These are phyloP conservation scores for Drosophila subquinaria DNA, from an alignment of 2,888 invertebrate species.

Conservation along the genomic window DNA sequence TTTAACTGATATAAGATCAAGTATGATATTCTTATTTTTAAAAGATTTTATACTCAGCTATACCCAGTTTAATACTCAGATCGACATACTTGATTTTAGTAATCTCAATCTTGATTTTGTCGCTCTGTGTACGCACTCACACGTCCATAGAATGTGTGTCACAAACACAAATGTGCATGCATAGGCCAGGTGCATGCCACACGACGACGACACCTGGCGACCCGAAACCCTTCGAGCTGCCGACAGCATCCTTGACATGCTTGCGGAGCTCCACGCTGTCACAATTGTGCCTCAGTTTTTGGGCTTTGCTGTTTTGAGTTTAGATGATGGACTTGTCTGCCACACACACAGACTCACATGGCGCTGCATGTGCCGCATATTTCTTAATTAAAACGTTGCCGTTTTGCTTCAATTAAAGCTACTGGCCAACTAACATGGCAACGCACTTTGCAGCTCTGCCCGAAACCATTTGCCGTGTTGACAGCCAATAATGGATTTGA, in stretches of 20 bases:
- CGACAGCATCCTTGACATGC: slow-evolving; percentile 76
- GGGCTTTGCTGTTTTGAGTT: slow-evolving; percentile 29
- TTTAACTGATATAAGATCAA: no score
- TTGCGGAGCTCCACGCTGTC: slow-evolving; percentile 61
- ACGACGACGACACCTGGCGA: slow-evolving; percentile 14
- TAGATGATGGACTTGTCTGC: slow-evolving; percentile 34
- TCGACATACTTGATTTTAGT: no score
- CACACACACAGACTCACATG: background rate
- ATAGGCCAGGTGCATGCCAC: slow-evolving; percentile 41
- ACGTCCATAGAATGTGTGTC: background rate
- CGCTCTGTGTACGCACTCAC: slow-evolving; percentile 4
- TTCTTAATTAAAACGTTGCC: slow-evolving; percentile 67
- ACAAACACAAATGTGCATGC: background rate
- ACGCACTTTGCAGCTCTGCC: slow-evolving; percentile 55
- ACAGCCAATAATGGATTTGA: slow-evolving; percentile 29
- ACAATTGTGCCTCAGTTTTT: slow-evolving; percentile 62
- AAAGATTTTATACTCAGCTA: no score
- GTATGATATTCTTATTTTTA: no score
- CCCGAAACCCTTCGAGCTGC: slow-evolving; percentile 43
- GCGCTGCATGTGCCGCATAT: slow-evolving; percentile 32
- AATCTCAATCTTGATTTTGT: no score
- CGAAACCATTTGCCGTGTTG: slow-evolving; percentile 14
- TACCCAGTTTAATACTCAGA: no score
- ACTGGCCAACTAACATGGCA: slow-evolving; percentile 29
- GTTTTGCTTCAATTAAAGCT: slow-evolving; percentile 61